Base-by-base conservation (phyloP, 2,113 vertebrate species). In the Cyprinodon variegatus region DNA sequence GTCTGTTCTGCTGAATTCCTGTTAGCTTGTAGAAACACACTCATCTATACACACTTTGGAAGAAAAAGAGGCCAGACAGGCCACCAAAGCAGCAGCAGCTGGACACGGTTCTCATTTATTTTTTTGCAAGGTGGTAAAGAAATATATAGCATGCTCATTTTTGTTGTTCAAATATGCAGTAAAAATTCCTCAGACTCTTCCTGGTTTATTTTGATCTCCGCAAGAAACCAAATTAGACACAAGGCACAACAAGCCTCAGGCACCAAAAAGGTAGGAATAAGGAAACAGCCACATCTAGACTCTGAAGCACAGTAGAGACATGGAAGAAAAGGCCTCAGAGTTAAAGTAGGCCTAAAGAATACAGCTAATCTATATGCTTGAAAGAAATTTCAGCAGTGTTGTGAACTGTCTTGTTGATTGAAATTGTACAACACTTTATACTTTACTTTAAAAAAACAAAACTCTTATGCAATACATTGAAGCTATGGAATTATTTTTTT, bases 181-280 rank as follows among this genome's bases (percentile, higher is more conserved):
- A 82, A 86, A 92, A 88, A 88, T 76, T 78, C 88, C 84, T 87
- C 72, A 84, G 88, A 91, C 78, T 86, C 79, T 82, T 83, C 77
- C 63, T 10, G 46, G 87, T 88, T 87, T 92, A 90, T 93, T 92
- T 93, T 66, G 67, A 79, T 82, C 78, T 79, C 74, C 69, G 81
- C 79, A 82, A 82, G 81, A 84, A 90, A 83, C 88, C 50, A 89
- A 89, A 91, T 84, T 86, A 86, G 85, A 90, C 78, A 61, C 80
- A 70, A 79, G 77, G 66, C 65, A 84, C 83, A 76, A 88, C 78
- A 84, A 89, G 89, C 84, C 82, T 89, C 76, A 83, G 53, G 15
- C 37, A 69, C 76, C 65, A 65, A 87, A 90, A 88, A 45, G 73
- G 67, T 78, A 83, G 71, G 69, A 81, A 78, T 29, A 61, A 74